Conservation (phyloP, 2,113 vertebrate species). For the Daubentonia madagascariensis region DNA sequence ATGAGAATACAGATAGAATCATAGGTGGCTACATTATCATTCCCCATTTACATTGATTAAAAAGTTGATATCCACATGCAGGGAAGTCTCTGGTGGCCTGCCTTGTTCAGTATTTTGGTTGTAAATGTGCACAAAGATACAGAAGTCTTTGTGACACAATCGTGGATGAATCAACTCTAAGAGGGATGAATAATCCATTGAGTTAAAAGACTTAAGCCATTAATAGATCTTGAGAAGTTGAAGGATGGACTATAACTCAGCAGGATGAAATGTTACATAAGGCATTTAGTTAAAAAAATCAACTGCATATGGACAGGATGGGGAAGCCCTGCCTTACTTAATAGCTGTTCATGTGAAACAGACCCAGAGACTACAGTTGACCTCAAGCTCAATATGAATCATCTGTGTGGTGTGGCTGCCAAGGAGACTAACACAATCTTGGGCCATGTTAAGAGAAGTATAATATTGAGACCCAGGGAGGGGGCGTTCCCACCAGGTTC, state of each 20-base stretch:
- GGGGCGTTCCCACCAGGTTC: conserved; percentile 60
- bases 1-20: not conserved
- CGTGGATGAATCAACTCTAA: not conserved
- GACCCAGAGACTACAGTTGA: conserved; percentile 75
- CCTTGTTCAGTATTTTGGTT: not conserved
- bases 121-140: not conserved
- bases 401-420: conserved; percentile 70
- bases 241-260: conserved; percentile 21
- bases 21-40: not conserved
- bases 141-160: not conserved
- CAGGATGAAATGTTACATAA: conserved; percentile 71
- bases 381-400: conserved; percentile 75
- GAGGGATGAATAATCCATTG: not conserved
- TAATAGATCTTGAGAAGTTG: conserved; percentile 17
- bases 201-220: not conserved
- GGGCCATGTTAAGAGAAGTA: conserved; percentile 72
- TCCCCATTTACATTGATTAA: not conserved
- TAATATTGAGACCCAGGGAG: conserved; percentile 61
- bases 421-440: conserved; percentile 69
- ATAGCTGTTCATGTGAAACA: conserved; percentile 76
- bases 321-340: conserved; percentile 73
- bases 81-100: not conserved
- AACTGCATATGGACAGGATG: conserved; percentile 71
- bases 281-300: conserved; percentile 63
- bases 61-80: not conserved